These are phyloP conservation scores for Philaethria dido DNA, from an alignment of 2,888 invertebrate genomes.

Conservation along the genomic window DNA sequence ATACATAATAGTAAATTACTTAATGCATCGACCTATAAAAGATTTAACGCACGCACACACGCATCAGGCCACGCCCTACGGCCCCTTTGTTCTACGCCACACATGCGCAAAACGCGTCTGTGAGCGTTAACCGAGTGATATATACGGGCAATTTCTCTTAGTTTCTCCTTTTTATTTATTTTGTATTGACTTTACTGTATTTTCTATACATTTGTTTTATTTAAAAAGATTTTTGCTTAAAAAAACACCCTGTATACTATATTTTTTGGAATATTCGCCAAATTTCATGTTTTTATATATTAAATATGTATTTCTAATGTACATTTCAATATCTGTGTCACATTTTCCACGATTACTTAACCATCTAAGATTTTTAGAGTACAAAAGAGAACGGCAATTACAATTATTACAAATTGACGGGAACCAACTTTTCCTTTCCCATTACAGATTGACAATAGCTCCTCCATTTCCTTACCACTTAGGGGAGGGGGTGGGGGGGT, in stretches of 20 bases:
- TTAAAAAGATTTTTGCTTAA: neutral
- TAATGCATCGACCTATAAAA: slow-evolving; percentile 83
- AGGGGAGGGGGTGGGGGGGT: slow-evolving; percentile 51
- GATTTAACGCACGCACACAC: slow-evolving; percentile 69
- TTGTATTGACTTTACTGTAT: slow-evolving; percentile 47
- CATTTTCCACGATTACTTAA: slow-evolving; percentile 10
- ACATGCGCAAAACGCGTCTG: slow-evolving; percentile 61
- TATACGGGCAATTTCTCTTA: slow-evolving; percentile 70
- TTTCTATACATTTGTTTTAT: slow-evolving; percentile 39
- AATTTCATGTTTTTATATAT: neutral
- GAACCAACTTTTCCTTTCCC: slow-evolving; percentile 75
- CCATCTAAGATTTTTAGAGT: slow-evolving; percentile 27
- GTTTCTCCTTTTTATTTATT: slow-evolving; percentile 61
- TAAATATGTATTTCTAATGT: slow-evolving; percentile 4
- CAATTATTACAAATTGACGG: slow-evolving; percentile 73
- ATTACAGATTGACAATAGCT: slow-evolving; percentile 76
- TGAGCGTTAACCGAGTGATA: slow-evolving; percentile 65
- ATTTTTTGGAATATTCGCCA: slow-evolving; percentile 17
- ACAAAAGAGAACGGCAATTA: slow-evolving; percentile 69
- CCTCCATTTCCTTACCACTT: slow-evolving; percentile 74
- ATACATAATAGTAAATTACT: slow-evolving; percentile 80
- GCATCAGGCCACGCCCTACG: slow-evolving; percentile 61
- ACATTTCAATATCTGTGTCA: slow-evolving; percentile 23
- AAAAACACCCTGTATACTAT: neutral
- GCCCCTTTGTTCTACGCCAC: slow-evolving; percentile 66